Evolutionary conservation across 2,797 vertebrate species (phyloP).

Genomic region (Enteromius anoplus): DNA sequence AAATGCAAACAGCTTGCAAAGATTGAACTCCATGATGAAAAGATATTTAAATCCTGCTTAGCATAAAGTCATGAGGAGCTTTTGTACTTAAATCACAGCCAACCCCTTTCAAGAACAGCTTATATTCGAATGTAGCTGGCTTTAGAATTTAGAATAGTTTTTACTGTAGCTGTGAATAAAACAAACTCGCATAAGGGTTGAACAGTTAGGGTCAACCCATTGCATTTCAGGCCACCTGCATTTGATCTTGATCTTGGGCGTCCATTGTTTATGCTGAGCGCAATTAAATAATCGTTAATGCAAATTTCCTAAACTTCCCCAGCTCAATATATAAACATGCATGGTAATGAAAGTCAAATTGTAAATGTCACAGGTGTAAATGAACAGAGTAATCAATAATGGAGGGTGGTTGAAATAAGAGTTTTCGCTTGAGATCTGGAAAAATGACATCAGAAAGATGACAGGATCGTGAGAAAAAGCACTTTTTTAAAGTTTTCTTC

Average conservation of each 20-base stretch:
- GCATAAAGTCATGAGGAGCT: neutral
- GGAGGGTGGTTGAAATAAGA: neutral
- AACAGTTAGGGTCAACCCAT: neutral
- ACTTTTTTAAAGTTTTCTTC: neutral
- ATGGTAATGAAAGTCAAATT: neutral
- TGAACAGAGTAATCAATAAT: neutral
- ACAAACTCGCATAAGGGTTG: neutral
- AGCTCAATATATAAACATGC: neutral
- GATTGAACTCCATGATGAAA: neutral
- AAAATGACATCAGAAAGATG: neutral
- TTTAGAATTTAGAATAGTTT: neutral
- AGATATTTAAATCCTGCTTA: neutral
- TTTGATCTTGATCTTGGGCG: neutral
- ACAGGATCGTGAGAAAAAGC: neutral
- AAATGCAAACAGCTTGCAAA: neutral
- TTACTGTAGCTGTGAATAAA: neutral
- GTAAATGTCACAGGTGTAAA: neutral
- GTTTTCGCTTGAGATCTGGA: neutral
- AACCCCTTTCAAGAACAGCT: neutral
- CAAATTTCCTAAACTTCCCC: neutral
- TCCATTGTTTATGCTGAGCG: neutral
- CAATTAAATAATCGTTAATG: neutral
- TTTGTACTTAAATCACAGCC: neutral
- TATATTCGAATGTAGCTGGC: neutral
- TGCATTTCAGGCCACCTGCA: neutral